phyloP scores from a whole-genome alignment of 1,140 invertebrate species.

The Helicoverpa armigera region DNA sequence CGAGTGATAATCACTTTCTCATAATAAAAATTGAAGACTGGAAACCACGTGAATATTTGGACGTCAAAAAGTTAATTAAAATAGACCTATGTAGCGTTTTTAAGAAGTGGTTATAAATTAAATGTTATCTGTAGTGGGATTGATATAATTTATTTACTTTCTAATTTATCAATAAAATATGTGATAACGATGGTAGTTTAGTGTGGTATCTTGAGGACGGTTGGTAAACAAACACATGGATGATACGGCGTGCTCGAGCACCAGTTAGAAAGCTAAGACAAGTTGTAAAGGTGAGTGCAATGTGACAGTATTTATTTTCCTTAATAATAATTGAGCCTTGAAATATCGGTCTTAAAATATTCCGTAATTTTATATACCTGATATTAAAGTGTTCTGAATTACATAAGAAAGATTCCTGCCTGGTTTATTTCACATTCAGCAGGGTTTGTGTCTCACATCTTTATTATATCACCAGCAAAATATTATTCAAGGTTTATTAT shows the following conservation, averaged over 20 bases:
- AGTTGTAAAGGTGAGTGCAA: constrained; percentile 31
- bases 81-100: background rate
- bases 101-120: constrained; percentile 20
- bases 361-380: no score
- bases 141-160: constrained; percentile 80
- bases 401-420: no score
- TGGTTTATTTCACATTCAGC: no score
- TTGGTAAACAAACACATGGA: constrained; percentile 49
- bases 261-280: background rate
- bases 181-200: constrained; percentile 32
- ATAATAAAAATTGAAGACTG: background rate
- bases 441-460: no score
- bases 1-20: constrained; percentile 11
- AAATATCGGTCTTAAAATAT: no score
- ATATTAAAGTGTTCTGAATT: no score
- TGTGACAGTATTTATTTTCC: background rate
- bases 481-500: no score
- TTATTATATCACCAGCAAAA: no score
- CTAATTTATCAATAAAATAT: constrained; percentile 59
- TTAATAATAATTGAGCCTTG: no score
- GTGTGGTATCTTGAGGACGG: constrained; percentile 36
- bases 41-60: background rate
- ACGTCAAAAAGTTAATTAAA: background rate
- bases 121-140: constrained; percentile 13
- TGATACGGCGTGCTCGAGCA: constrained; percentile 16